phyloP scores from a whole-genome alignment of 2,113 vertebrate genomes.

The Salvator merianae region DNA sequence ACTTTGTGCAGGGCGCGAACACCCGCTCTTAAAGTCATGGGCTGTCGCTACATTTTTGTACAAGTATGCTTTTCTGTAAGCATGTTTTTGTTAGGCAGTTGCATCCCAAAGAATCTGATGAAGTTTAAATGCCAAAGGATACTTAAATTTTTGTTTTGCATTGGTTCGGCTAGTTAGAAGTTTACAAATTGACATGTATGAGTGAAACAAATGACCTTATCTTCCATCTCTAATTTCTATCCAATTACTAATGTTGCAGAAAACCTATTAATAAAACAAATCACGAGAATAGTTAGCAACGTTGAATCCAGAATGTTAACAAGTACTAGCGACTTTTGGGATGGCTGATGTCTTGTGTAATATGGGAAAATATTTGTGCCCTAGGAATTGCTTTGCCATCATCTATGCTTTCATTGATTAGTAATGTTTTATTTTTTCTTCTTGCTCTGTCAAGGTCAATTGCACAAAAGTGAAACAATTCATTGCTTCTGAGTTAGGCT shows the following conservation, averaged over 20 bases:
- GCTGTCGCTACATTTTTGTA: too few species aligned
- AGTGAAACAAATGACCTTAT: too few species aligned
- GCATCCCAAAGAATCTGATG: too few species aligned
- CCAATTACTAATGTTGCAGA: background rate
- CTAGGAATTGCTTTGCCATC: background rate
- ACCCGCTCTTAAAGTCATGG: too few species aligned
- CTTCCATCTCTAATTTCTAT: background rate
- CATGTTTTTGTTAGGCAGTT: too few species aligned
- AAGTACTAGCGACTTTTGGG: background rate
- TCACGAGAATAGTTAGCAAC: background rate
- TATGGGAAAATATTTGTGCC: background rate
- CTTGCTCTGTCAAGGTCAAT: constrained; percentile 69
- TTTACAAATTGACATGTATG: too few species aligned
- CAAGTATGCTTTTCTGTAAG: too few species aligned
- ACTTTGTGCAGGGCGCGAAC: too few species aligned
- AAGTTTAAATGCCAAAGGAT: too few species aligned
- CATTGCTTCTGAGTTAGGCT: constrained; percentile 72
- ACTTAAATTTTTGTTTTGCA: too few species aligned
- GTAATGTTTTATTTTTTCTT: constrained; percentile 15
- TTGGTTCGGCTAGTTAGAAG: too few species aligned
- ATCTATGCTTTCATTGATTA: background rate
- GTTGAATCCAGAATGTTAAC: background rate
- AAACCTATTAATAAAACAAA: background rate
- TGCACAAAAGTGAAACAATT: constrained; percentile 77
- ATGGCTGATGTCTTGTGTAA: background rate